phyloP scores from a whole-genome alignment of 1,140 invertebrate genomes.

The Dinoponera quadriceps region DNA sequence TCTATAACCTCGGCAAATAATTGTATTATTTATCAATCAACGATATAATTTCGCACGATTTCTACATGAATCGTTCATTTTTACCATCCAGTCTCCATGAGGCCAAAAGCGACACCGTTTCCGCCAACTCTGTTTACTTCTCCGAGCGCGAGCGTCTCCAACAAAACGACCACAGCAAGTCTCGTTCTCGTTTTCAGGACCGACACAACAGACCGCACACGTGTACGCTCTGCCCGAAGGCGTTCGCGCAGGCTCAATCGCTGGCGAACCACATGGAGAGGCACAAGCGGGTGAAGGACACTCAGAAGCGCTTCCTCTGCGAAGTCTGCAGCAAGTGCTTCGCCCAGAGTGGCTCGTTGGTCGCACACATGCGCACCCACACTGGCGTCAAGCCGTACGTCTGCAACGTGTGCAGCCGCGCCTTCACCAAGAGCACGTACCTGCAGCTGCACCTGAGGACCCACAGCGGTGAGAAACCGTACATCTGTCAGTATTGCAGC shows the following conservation, averaged over 20 bases:
- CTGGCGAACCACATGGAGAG: slow-evolving; percentile 80
- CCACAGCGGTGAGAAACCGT: slow-evolving; percentile 83
- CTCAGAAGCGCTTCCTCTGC: slow-evolving; percentile 81
- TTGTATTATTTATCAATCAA: no score
- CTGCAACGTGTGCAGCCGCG: slow-evolving; percentile 83
- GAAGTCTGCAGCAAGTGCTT: slow-evolving; percentile 83
- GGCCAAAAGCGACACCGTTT: neutral
- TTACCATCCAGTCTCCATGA: neutral
- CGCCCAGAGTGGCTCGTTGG: slow-evolving; percentile 81
- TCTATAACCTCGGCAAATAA: no score
- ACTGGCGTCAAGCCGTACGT: slow-evolving; percentile 82
- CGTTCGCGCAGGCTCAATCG: slow-evolving; percentile 79
- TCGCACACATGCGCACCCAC: slow-evolving; percentile 82
- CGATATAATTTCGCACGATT: no score
- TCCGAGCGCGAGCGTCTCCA: neutral
- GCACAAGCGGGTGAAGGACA: slow-evolving; percentile 79
- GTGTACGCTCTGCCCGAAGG: slow-evolving; percentile 80
- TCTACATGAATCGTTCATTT: no score
- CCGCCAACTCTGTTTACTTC: neutral
- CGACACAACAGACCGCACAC: slow-evolving; percentile 78
- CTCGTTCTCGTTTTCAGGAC: slow-evolving; percentile 69
- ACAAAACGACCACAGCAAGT: neutral
- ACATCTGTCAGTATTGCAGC: slow-evolving; percentile 91
- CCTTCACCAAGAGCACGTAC: slow-evolving; percentile 85
- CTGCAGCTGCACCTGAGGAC: slow-evolving; percentile 81